Conservation (phyloP, 2,113 vertebrate genomes). For the Picathartes gymnocephalus region DNA sequence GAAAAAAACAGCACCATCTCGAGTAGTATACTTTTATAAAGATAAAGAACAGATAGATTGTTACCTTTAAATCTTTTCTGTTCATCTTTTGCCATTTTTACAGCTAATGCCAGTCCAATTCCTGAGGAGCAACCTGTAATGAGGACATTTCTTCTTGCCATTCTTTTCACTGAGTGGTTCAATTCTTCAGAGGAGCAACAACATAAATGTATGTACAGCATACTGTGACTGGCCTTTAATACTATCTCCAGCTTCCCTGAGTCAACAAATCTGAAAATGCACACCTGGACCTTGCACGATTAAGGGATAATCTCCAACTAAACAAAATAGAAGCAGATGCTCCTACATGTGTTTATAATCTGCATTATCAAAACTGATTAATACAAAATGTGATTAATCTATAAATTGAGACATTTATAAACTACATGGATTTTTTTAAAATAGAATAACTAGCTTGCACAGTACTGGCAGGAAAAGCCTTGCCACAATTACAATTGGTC, state of each 20-base stretch:
- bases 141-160: conserved; percentile 82
- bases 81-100: conserved; percentile 80
- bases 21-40: neutral
- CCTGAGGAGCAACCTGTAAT: conserved; percentile 88
- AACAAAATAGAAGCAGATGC: conserved; percentile 25
- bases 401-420: neutral
- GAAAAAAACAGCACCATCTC: neutral
- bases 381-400: neutral
- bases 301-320: conserved; percentile 65
- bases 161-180: conserved; percentile 13
- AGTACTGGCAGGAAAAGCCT: neutral
- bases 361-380: neutral
- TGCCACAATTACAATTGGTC: neutral
- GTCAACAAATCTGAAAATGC: conserved; percentile 58
- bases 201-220: neutral
- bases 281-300: conserved; percentile 40
- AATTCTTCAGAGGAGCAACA: neutral
- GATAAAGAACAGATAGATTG: neutral
- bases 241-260: conserved; percentile 38
- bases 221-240: neutral
- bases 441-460: neutral
- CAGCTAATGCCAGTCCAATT: conserved; percentile 83
- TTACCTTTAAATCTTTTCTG: conserved; percentile 89
- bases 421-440: neutral
- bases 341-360: conserved; percentile 35